Conservation (phyloP, 1,140 invertebrate species). For the Drosophila baimaii region DNA sequence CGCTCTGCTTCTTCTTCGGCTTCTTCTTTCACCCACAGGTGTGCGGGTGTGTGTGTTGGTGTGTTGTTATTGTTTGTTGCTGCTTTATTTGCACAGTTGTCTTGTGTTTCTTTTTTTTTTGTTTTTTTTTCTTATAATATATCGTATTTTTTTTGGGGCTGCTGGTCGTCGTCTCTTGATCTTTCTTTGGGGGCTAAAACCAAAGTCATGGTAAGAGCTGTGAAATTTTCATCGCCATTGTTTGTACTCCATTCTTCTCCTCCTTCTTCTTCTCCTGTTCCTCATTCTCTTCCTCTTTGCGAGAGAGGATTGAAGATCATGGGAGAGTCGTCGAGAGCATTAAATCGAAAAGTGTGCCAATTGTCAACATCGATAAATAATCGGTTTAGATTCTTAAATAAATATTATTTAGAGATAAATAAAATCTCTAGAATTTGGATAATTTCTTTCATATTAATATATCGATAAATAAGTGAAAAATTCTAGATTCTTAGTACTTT, state of each 20-base stretch:
- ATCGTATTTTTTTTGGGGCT: conserved; percentile 28
- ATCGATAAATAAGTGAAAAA: background rate
- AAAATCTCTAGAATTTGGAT: too few species aligned
- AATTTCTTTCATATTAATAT: background rate
- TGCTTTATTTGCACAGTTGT: conserved; percentile 69
- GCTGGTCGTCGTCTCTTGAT: conserved; percentile 34
- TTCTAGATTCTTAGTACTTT: background rate
- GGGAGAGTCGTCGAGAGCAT: conserved; percentile 21
- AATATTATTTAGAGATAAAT: too few species aligned
- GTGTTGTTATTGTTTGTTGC: conserved; percentile 41
- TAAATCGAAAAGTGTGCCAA: conserved; percentile 64
- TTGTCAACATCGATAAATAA: conserved; percentile 66
- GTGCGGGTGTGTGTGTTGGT: conserved; percentile 31
- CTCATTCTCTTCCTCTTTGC: conserved; percentile 1
- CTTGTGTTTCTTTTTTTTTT: conserved; percentile 38
- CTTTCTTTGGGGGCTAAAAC: conserved; percentile 27
- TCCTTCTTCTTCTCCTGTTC: conserved; percentile 3
- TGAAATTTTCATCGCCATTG: conserved; percentile 48
- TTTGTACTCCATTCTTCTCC: conserved; percentile 22
- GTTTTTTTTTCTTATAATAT: conserved; percentile 19
- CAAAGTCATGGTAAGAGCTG: conserved; percentile 55
- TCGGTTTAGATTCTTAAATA: background rate
- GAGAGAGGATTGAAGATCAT: conserved; percentile 32
- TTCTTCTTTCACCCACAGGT: conserved; percentile 32
- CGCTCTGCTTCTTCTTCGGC: conserved; percentile 20